phyloP scores from a whole-genome alignment of 2,888 invertebrate genomes.

The Acheta domesticus region DNA sequence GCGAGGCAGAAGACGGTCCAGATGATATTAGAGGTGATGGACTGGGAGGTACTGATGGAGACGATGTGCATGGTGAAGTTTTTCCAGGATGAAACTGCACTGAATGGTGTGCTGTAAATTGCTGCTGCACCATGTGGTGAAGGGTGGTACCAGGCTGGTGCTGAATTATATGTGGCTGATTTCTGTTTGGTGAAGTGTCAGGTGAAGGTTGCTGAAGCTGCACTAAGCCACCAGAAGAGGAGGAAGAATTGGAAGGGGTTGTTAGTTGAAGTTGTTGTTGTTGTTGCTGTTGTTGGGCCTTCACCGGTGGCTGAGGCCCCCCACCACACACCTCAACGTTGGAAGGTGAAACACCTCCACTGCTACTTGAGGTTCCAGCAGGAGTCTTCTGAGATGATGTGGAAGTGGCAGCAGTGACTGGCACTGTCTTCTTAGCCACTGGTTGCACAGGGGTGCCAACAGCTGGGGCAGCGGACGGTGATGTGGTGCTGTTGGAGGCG shows the following conservation, averaged over 20 bases:
- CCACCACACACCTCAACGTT: neutral
- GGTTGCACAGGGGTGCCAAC: conserved; percentile 10
- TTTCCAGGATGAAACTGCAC: conserved; percentile 24
- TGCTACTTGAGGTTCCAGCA: conserved; percentile 18
- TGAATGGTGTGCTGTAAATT: conserved; percentile 43
- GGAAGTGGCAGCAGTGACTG: conserved; percentile 44
- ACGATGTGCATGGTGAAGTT: conserved; percentile 24
- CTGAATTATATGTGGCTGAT: conserved; percentile 4
- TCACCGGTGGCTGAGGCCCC: conserved; percentile 40
- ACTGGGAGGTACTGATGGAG: conserved; percentile 25
- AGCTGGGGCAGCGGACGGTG: conserved; percentile 46
- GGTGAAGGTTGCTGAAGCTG: conserved; percentile 36
- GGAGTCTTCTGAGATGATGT: conserved; percentile 26
- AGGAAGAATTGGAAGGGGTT: conserved; percentile 34
- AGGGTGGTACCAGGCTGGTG: conserved; percentile 36
- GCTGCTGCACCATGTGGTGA: conserved; percentile 37
- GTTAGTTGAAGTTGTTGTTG: conserved; percentile 37
- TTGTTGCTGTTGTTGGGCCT: conserved; percentile 28
- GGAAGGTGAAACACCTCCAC: conserved; percentile 23
- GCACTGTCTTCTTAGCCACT: conserved; percentile 43
- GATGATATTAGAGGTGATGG: conserved; percentile 25
- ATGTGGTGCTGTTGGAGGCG: conserved; percentile 43
- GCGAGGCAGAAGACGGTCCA: conserved; percentile 20
- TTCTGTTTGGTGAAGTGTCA: conserved; percentile 30
- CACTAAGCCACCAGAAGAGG: neutral